Evolutionary conservation across 2,113 vertebrate genomes (phyloP).

Genomic region (Pluvianellus socialis): DNA sequence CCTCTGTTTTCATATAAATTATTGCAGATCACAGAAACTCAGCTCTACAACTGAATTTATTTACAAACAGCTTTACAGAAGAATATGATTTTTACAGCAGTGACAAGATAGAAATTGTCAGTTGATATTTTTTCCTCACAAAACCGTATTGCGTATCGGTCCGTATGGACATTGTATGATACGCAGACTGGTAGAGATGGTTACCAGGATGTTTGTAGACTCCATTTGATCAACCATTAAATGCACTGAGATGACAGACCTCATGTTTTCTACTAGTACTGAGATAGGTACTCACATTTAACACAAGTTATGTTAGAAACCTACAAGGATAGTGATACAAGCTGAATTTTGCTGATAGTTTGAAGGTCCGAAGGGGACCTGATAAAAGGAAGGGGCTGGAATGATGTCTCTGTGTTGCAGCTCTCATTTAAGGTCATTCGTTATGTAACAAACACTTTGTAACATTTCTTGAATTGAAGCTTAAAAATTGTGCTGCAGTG

Average conservation of each 20-base stretch:
- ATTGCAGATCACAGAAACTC: background rate
- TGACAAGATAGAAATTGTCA: background rate
- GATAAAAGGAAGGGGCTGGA: background rate
- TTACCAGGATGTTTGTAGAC: background rate
- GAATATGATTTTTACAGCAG: background rate
- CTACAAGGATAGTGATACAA: background rate
- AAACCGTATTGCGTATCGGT: background rate
- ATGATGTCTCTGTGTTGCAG: background rate
- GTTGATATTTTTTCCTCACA: background rate
- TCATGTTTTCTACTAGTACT: background rate
- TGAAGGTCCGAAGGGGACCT: background rate
- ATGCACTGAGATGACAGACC: background rate
- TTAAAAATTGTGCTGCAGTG: background rate
- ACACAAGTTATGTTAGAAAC: background rate
- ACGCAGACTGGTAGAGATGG: background rate
- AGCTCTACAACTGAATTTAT: background rate
- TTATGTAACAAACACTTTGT: background rate
- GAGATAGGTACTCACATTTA: background rate
- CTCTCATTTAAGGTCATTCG: background rate
- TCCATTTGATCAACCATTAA: background rate
- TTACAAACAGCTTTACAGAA: background rate
- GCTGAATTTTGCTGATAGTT: background rate
- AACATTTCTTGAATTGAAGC: background rate
- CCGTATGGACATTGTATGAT: background rate
- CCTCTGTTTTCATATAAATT: background rate